These are phyloP conservation scores for Takifugu rubripes DNA, from an alignment of 2,797 vertebrate genomes.

Conservation along the genomic window DNA sequence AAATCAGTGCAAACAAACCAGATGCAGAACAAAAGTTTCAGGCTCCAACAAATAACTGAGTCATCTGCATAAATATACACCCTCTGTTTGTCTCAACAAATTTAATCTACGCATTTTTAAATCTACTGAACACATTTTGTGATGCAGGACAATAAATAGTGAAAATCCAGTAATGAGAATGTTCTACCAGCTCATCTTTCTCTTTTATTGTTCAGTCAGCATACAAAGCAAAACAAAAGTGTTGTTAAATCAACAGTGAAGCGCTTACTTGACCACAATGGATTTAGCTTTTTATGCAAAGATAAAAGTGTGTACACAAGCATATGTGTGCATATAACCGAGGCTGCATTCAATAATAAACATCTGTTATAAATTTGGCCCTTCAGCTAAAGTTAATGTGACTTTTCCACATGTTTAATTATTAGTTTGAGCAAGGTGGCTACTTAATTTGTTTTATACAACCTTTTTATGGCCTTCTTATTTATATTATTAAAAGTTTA, in stretches of 20 bases:
- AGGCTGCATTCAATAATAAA: neutral
- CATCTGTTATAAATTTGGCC: neutral
- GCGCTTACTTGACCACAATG: neutral
- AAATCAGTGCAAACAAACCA: too few species aligned
- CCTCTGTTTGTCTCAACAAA: too few species aligned
- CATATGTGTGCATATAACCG: neutral
- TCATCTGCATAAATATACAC: too few species aligned
- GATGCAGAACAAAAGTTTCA: too few species aligned
- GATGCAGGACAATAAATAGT: too few species aligned
- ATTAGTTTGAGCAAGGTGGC: neutral
- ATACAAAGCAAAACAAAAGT: neutral
- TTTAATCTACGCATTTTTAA: too few species aligned
- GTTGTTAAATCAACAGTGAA: constrained; percentile 7
- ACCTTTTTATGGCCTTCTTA: too few species aligned
- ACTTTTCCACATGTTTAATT: neutral
- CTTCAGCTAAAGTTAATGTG: neutral
- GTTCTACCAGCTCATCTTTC: neutral
- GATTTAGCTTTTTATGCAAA: neutral
- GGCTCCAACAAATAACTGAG: too few species aligned
- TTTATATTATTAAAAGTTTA: too few species aligned
- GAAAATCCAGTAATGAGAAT: neutral
- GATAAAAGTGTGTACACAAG: neutral
- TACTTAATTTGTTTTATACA: too few species aligned
- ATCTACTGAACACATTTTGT: too few species aligned
- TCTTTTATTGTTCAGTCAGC: neutral